Percentiles rank a stretch among this genome's conserved stretches.
phyloP scores from a whole-genome alignment of 2,113 vertebrate species.

The Grallaria varia region DNA sequence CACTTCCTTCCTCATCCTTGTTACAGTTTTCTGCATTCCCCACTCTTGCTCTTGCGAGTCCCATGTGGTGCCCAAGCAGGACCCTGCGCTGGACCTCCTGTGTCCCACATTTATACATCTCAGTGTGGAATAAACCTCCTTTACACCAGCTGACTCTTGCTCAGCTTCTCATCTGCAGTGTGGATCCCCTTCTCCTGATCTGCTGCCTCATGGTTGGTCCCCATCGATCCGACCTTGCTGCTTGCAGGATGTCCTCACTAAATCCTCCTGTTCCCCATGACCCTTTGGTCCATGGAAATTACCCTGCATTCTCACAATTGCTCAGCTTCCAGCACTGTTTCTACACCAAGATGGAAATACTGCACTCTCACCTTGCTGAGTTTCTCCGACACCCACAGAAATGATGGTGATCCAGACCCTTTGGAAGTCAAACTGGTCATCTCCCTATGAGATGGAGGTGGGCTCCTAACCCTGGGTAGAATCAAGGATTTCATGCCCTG shows the following conservation, averaged over 20 bases:
- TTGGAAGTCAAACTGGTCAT: no score
- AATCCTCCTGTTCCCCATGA: not conserved
- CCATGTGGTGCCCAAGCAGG: fast-evolving
- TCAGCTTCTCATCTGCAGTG: not conserved
- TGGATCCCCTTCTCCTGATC: not conserved
- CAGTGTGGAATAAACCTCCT: not conserved
- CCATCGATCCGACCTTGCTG: not conserved
- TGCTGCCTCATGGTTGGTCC: not conserved
- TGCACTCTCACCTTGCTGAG: not conserved
- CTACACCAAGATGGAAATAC: not conserved
- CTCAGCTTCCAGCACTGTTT: not conserved
- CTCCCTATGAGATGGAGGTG: not conserved
- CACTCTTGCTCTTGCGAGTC: not conserved
- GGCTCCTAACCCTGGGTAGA: not conserved
- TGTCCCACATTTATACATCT: not conserved
- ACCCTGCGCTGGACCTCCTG: not conserved
- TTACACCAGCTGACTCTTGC: not conserved
- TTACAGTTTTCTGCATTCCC: not conserved
- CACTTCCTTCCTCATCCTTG: not conserved
- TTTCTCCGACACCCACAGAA: not conserved
- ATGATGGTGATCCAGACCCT: fast-evolving
- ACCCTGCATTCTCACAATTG: not conserved
- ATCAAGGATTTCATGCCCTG: not conserved
- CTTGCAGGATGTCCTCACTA: not conserved
- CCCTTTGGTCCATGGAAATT: fast-evolving